A percentile compares a stretch with the other conserved stretches of the same genome.
Conservation (phyloP, 2,113 vertebrate genomes). For the Periophthalmus modestus region DNA sequence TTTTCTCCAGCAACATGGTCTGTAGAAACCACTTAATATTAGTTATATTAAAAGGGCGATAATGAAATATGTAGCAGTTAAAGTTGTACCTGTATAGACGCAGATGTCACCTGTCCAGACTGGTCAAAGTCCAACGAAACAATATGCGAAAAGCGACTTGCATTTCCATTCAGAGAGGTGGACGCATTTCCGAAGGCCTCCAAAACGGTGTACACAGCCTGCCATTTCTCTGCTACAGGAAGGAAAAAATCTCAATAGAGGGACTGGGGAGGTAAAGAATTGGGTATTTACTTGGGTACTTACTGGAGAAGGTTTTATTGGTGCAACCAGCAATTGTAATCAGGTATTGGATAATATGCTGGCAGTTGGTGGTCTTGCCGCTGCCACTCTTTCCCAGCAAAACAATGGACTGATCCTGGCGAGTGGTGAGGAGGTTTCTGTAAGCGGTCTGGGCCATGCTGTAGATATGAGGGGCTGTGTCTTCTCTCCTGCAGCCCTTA, state of each 20-base stretch:
- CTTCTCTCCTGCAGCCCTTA: conserved; percentile 92
- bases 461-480: conserved; percentile 91
- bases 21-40: conserved; percentile 43
- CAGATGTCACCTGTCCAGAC: conserved; percentile 92
- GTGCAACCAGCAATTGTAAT: conserved; percentile 86
- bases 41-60: neutral
- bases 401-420: conserved; percentile 92
- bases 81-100: conserved; percentile 88
- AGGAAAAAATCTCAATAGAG: neutral
- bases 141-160: conserved; percentile 93
- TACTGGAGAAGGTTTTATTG: conserved; percentile 90
- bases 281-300: conserved; percentile 24
- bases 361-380: conserved; percentile 93
- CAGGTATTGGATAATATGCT: conserved; percentile 93
- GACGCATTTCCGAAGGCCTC: conserved; percentile 95
- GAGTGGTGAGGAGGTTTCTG: conserved; percentile 89
- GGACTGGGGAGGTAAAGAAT: neutral
- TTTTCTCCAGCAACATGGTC: conserved; percentile 96
- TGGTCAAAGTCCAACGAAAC: conserved; percentile 97
- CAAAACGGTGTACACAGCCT: conserved; percentile 90
- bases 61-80: neutral
- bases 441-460: conserved; percentile 92
- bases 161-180: conserved; percentile 87
- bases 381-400: conserved; percentile 91
- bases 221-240: conserved; percentile 90